These are phyloP conservation scores for Drosophila prolongata DNA, from an alignment of 2,888 invertebrate species.

Conservation along the genomic window DNA sequence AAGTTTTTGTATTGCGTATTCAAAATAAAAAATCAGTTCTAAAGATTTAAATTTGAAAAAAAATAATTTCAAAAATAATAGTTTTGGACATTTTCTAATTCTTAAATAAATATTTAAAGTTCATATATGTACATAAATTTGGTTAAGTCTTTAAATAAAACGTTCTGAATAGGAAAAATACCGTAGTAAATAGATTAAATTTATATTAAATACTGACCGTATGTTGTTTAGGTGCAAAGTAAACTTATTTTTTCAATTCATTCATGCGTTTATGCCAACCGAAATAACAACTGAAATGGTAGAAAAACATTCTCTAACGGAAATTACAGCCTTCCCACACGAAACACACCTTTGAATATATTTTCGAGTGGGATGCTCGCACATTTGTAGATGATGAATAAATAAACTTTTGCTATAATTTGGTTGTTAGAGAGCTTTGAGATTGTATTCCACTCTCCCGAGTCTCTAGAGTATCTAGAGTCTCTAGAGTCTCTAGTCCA, in stretches of 20 bases:
- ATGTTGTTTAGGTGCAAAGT: too few relatives aligned
- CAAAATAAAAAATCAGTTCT: too few relatives aligned
- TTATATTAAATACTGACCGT: too few relatives aligned
- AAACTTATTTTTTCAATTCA: not conserved
- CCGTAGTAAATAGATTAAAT: too few relatives aligned
- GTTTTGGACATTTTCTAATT: too few relatives aligned
- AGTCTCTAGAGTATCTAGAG: not conserved
- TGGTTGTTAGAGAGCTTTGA: conserved; percentile 38
- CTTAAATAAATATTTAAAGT: too few relatives aligned
- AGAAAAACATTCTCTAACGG: conserved; percentile 38
- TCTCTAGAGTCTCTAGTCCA: not conserved
- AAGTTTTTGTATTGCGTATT: too few relatives aligned
- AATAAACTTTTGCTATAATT: conserved; percentile 38
- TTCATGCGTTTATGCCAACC: not conserved
- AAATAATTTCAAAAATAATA: too few relatives aligned
- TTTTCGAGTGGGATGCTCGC: conserved; percentile 52
- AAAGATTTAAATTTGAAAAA: too few relatives aligned
- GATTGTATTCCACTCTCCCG: conserved; percentile 10
- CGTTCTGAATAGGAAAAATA: too few relatives aligned
- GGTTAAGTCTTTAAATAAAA: too few relatives aligned
- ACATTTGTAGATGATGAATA: conserved; percentile 28
- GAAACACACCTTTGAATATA: conserved; percentile 28
- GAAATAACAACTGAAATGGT: conserved; percentile 13
- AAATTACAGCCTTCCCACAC: conserved; percentile 47
- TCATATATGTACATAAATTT: too few relatives aligned